Evolutionary conservation across 1,140 invertebrate species (phyloP).

Genomic region (Meloidogyne floridensis): DNA sequence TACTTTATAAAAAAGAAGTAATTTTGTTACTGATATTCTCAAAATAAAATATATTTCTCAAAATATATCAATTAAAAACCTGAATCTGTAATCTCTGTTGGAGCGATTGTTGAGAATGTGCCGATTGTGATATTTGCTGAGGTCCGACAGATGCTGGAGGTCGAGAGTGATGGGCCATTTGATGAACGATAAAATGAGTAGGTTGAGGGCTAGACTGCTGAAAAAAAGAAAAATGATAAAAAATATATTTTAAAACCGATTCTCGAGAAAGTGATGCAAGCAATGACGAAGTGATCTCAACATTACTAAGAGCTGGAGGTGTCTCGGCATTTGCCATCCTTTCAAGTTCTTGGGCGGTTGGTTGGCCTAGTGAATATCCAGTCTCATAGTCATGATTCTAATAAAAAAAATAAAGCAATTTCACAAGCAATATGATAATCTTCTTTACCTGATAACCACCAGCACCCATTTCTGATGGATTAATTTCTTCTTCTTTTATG

Average conservation of each 20-base stretch:
- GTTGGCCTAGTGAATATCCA: slow-evolving; percentile 21
- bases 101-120: not conserved
- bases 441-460: slow-evolving; percentile 6
- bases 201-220: slow-evolving; percentile 31
- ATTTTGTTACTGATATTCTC: no score
- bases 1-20: no score
- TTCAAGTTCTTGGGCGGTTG: slow-evolving; percentile 39
- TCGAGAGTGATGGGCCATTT: slow-evolving; percentile 35
- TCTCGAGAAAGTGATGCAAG: slow-evolving; percentile 38
- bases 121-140: not conserved
- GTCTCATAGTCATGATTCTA: slow-evolving; percentile 35
- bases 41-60: no score
- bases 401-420: no score
- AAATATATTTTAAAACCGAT: slow-evolving; percentile 7
- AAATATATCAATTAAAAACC: not conserved
- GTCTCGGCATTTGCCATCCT: slow-evolving; percentile 44
- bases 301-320: slow-evolving; percentile 41
- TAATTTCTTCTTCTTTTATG: slow-evolving; percentile 35
- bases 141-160: slow-evolving; percentile 19
- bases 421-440: no score
- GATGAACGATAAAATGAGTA: slow-evolving; percentile 37
- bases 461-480: slow-evolving; percentile 21
- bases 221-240: slow-evolving; percentile 22
- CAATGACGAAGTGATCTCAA: slow-evolving; percentile 40
- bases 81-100: not conserved